A percentile compares a stretch with the other conserved stretches of the same genome.
Evolutionary conservation across 2,888 invertebrate species (phyloP).

Genomic region (Drosophila quinaria): DNA sequence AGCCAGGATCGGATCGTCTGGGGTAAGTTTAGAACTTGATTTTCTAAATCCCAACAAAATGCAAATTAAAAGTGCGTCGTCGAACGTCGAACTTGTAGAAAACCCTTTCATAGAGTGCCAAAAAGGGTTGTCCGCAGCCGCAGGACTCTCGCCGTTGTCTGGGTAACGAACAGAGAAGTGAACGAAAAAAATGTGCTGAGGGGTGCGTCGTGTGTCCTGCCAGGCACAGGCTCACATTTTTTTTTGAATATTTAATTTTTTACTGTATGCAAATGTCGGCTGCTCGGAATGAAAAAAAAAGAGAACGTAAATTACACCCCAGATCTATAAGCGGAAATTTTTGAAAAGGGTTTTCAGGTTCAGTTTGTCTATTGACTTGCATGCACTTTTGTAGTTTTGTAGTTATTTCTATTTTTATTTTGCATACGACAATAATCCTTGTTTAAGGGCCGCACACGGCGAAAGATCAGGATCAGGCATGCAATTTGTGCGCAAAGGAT

Average conservation of each 20-base stretch:
- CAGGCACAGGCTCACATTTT: conserved; percentile 69
- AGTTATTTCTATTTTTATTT: conserved; percentile 42
- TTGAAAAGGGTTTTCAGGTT: conserved; percentile 57
- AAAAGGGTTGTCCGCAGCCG: conserved; percentile 83
- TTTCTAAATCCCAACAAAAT: conserved; percentile 79
- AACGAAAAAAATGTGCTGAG: conserved; percentile 61
- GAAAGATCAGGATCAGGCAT: conserved; percentile 43
- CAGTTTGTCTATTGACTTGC: conserved; percentile 49
- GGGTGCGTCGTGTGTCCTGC: conserved; percentile 79
- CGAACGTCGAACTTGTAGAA: conserved; percentile 59
- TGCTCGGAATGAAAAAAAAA: conserved; percentile 27
- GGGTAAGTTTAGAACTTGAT: conserved; percentile 79
- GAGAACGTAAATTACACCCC: conserved; percentile 56
- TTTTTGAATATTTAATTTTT: conserved; percentile 70
- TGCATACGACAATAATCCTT: conserved; percentile 67
- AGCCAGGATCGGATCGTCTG: conserved; percentile 48
- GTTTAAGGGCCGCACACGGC: conserved; percentile 68
- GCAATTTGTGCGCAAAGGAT: conserved; percentile 65
- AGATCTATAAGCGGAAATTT: conserved; percentile 43
- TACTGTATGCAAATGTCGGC: conserved; percentile 72
- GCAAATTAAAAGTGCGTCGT: conserved; percentile 83
- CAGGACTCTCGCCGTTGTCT: conserved; percentile 71
- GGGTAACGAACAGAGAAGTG: conserved; percentile 54
- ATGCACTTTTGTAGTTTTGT: conserved; percentile 25
- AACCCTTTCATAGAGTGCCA: conserved; percentile 68